phyloP scores from a whole-genome alignment of 2,113 vertebrate species.

The Ia io region DNA sequence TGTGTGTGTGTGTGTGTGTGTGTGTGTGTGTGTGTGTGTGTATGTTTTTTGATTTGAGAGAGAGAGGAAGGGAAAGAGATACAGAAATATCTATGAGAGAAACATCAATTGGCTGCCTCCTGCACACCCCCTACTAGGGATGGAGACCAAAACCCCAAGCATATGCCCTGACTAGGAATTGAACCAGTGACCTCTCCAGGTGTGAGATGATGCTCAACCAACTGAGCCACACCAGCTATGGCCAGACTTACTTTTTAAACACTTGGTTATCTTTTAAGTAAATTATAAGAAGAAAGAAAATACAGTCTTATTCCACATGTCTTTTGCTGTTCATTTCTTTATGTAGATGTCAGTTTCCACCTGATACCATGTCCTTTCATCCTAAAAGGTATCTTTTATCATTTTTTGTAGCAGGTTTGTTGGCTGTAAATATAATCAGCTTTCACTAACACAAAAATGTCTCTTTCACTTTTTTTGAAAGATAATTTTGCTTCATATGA shows the following conservation, averaged over 20 bases:
- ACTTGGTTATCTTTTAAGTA: neutral
- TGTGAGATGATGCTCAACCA: neutral
- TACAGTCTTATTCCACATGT: neutral
- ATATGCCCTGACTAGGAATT: neutral
- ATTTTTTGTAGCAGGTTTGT: accelerated
- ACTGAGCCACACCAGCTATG: neutral
- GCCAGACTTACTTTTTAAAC: neutral
- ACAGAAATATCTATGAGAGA: neutral
- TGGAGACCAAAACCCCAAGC: neutral
- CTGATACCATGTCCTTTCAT: accelerated
- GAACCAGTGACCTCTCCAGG: neutral
- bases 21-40: too few species aligned
- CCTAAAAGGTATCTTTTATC: accelerated
- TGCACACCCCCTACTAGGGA: neutral
- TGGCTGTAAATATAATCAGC: neutral
- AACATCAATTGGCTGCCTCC: neutral
- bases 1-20: too few species aligned
- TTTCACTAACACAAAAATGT: neutral
- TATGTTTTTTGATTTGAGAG: neutral
- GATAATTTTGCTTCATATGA: neutral
- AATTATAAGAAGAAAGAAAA: neutral
- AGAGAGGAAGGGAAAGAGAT: neutral
- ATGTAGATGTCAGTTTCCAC: accelerated
- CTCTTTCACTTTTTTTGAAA: neutral
- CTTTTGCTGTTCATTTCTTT: neutral